These are phyloP conservation scores for Diadema setosum DNA, from an alignment of 35 echinoderm and acorn worm genomes.

Conservation along the genomic window DNA sequence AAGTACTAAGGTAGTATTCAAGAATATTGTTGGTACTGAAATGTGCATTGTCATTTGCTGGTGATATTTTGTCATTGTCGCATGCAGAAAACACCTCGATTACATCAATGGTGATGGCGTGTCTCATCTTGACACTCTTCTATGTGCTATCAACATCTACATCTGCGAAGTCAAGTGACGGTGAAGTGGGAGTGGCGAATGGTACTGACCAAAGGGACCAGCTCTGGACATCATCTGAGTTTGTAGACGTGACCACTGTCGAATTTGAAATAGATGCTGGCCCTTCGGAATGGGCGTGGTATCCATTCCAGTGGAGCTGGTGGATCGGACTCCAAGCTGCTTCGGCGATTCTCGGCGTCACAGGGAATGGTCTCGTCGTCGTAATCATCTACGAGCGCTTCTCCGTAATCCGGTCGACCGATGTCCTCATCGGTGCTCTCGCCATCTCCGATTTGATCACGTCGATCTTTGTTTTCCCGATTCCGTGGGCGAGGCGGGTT, in stretches of 20 bases:
- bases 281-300: neutral
- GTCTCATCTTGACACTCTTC: no score
- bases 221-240: neutral
- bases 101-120: no score
- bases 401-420: neutral
- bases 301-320: neutral
- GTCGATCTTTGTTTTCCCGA: conserved; percentile 24
- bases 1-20: no score
- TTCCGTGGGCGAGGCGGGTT: neutral
- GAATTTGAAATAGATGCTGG: neutral
- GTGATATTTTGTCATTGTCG: no score
- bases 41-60: no score
- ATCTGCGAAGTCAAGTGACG: no score
- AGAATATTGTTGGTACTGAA: no score
- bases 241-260: neutral
- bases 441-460: conserved; percentile 34
- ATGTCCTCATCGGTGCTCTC: conserved; percentile 21
- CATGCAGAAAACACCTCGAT: no score
- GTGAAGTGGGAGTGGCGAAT: no score
- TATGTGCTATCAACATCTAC: no score
- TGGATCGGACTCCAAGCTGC: neutral
- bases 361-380: neutral
- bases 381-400: neutral
- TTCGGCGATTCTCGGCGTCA: neutral
- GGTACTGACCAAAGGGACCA: neutral